phyloP scores from a whole-genome alignment of 1,140 invertebrate species.

The Leptinotarsa defecta region DNA sequence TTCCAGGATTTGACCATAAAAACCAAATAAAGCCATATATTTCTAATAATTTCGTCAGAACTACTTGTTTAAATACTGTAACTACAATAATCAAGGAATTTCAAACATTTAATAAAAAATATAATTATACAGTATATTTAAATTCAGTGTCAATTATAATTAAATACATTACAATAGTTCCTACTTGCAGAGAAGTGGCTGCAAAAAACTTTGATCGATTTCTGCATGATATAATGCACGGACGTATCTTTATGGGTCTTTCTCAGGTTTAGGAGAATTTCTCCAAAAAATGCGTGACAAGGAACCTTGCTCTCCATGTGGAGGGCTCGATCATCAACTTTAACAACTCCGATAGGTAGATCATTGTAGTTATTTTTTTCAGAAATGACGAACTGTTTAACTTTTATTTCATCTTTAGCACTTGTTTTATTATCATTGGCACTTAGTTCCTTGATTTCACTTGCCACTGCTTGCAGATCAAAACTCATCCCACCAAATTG shows the following conservation, averaged over 20 bases:
- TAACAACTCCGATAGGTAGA: slow-evolving; percentile 45
- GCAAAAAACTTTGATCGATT: slow-evolving; percentile 37
- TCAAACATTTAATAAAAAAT: too few species aligned
- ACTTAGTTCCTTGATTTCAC: slow-evolving; percentile 13
- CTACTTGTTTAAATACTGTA: too few species aligned
- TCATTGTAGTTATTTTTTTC: slow-evolving; percentile 37
- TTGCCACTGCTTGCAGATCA: slow-evolving; percentile 31
- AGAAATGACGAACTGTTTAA: slow-evolving; percentile 29
- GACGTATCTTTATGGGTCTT: slow-evolving; percentile 35
- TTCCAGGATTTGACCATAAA: too few species aligned
- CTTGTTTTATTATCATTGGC: background rate
- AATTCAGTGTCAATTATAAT: background rate
- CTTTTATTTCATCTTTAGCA: slow-evolving; percentile 22
- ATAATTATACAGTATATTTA: background rate
- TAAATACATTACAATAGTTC: slow-evolving; percentile 30
- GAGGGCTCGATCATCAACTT: slow-evolving; percentile 49
- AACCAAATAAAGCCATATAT: too few species aligned
- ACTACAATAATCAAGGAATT: too few species aligned
- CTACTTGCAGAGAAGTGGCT: slow-evolving; percentile 28
- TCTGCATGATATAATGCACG: slow-evolving; percentile 34
- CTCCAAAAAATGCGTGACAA: slow-evolving; percentile 55
- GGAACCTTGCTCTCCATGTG: slow-evolving; percentile 54
- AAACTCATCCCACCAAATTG: slow-evolving; percentile 49
- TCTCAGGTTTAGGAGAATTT: slow-evolving; percentile 47
- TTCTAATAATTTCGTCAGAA: too few species aligned